Percentiles rank a stretch among this genome's conserved stretches.
These are phyloP conservation scores for Xiphydria camelus DNA, from an alignment of 2,888 invertebrate species.

Conservation along the genomic window DNA sequence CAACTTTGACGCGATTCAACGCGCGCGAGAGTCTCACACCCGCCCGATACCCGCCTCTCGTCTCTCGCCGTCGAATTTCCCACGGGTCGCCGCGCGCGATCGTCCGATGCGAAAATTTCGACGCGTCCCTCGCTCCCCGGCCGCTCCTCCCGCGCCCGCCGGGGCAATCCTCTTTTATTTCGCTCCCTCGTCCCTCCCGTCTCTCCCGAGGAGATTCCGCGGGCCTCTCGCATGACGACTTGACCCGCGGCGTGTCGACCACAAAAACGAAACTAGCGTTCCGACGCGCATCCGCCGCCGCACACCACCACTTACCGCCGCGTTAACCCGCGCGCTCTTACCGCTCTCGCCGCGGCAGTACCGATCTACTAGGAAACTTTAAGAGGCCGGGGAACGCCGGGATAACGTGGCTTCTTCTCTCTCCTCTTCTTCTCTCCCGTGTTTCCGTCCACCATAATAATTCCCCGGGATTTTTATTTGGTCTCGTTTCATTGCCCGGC, in stretches of 20 bases:
- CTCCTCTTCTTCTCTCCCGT: constrained; percentile 22
- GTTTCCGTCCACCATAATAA: constrained; percentile 57
- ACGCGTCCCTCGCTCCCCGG: background rate
- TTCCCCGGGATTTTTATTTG: constrained; percentile 55
- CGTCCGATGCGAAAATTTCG: background rate
- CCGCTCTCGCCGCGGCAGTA: constrained; percentile 5
- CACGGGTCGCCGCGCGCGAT: constrained; percentile 19
- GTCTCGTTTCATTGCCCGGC: constrained; percentile 54
- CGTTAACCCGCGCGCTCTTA: background rate
- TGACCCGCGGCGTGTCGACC: constrained; percentile 7
- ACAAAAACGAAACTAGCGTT: constrained; percentile 11
- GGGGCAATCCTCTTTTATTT: constrained; percentile 20
- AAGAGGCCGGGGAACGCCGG: background rate
- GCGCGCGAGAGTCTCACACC: no score
- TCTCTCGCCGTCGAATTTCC: constrained; percentile 31
- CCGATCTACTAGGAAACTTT: constrained; percentile 11
- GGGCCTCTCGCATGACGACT: constrained; percentile 3
- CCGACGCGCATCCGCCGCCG: constrained; percentile 9
- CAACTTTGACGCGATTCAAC: no score
- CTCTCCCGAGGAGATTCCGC: constrained; percentile 8
- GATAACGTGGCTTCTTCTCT: constrained; percentile 15
- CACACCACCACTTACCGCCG: constrained; percentile 12
- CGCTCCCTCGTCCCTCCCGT: constrained; percentile 20
- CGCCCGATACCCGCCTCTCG: no score
- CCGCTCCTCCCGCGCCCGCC: constrained; percentile 6